Evolutionary conservation across 1,140 invertebrate species (phyloP).

Genomic region (Cherax quadricarinatus): DNA sequence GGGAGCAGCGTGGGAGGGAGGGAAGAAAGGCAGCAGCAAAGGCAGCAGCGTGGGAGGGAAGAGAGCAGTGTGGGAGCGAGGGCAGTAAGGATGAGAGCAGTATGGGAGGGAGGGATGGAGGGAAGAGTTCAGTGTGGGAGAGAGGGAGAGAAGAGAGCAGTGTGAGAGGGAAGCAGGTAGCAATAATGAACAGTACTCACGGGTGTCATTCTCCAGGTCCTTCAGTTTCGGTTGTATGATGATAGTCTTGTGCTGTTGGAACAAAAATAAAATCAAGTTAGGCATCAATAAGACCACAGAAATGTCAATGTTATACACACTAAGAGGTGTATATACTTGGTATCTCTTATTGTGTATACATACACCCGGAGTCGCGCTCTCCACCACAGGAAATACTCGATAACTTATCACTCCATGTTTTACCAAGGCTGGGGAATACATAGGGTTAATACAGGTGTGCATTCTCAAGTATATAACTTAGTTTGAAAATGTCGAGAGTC

Average conservation of each 20-base stretch:
- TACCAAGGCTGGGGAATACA: no score
- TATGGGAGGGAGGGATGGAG: not conserved
- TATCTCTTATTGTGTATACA: no score
- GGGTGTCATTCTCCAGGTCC: constrained; percentile 32
- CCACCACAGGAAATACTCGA: no score
- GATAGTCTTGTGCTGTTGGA: constrained; percentile 45
- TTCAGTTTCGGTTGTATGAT: constrained; percentile 41
- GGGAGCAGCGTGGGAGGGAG: not conserved
- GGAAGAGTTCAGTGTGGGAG: not conserved
- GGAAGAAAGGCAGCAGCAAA: not conserved
- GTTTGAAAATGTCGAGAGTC: no score
- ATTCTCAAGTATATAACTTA: no score
- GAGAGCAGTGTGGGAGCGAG: not conserved
- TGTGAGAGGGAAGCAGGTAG: no score
- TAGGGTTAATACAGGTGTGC: no score
- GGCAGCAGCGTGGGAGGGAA: not conserved
- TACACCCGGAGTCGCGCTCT: no score
- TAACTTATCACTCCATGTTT: no score
- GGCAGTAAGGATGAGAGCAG: not conserved
- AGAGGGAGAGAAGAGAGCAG: not conserved
- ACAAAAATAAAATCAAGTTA: not conserved
- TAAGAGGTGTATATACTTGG: no score
- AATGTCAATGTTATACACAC: no score
- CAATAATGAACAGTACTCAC: constrained; percentile 14
- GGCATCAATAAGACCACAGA: not conserved